phyloP scores from a whole-genome alignment of 2,797 vertebrate species.

The Alfaro cultratus region DNA sequence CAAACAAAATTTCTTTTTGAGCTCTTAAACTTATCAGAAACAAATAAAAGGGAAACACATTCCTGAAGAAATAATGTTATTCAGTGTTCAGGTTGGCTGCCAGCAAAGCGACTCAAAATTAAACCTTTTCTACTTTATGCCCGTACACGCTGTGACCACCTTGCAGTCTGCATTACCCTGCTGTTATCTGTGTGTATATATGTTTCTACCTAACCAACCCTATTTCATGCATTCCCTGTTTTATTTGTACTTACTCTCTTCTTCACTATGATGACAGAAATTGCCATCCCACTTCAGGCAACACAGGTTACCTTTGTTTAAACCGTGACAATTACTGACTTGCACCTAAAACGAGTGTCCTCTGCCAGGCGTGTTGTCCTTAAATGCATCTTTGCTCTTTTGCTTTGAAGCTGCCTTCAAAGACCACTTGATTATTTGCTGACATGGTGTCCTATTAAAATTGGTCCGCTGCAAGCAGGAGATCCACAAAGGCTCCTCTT shows the following conservation, averaged over 20 bases:
- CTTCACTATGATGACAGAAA: constrained; percentile 9
- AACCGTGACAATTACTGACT: constrained; percentile 44
- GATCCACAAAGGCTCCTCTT: constrained; percentile 43
- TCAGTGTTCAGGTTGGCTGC: neutral
- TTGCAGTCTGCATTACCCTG: neutral
- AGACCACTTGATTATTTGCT: constrained; percentile 61
- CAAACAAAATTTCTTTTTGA: neutral
- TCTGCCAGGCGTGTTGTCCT: constrained; percentile 40
- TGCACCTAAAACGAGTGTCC: constrained; percentile 37
- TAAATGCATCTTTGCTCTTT: constrained; percentile 52
- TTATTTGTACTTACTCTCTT: constrained; percentile 13
- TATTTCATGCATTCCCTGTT: constrained; percentile 33
- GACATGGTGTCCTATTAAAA: constrained; percentile 54
- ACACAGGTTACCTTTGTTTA: constrained; percentile 36
- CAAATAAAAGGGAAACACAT: neutral
- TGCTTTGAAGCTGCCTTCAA: constrained; percentile 70
- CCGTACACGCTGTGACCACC: neutral
- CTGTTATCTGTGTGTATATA: neutral
- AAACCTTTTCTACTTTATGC: neutral
- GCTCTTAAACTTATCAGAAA: neutral
- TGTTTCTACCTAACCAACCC: neutral
- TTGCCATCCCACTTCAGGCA: constrained; percentile 24
- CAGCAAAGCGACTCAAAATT: neutral
- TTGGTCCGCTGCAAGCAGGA: constrained; percentile 47
- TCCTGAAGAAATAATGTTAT: constrained; percentile 6